Evolutionary conservation across 2,113 vertebrate species (phyloP), one percentile per base, ranked within the genome.

Genomic region (Leptodactylus fuscus): DNA sequence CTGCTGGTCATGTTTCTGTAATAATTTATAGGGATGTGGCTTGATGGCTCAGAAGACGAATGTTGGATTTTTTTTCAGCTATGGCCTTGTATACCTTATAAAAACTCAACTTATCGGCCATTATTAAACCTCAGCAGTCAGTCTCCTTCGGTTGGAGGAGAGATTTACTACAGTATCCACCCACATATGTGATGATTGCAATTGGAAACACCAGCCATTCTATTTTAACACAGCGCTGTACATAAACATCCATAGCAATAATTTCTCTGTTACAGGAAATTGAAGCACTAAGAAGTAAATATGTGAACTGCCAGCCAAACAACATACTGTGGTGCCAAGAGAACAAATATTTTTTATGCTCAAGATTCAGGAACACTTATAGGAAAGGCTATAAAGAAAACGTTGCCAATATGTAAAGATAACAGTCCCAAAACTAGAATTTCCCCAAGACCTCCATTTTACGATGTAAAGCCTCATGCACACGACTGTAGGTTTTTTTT

Each of bases 21-120:
- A 53, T 82, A 82, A 71, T 82, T 82, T 82, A 82, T 82, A 38
- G 81, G 29, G 13, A 48, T 34, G 27, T 36, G 34, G 46, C 67
- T 20, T 71, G 65, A 70, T 36, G 2, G 67, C 81, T 53, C 27
- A n/a, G 3, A 71, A 70, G 46, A 82, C 41, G 46, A 16, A 82
- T 53, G 65, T 41, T 24, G 36, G 22, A 60, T 22, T 58, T 79
- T 78, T 53, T n/a, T 58, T 79, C 76, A 41, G 20, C 49, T 41
- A 11, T 79, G 76, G 76, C 76, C 76, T 79, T 79, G 76, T 58
- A 38, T 34, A 15, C 76, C 51, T 41, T 79, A 58, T 79, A 79
- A 60, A 58, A 79, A 24, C 51, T 41, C 51, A 79, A 79, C 51
- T 41, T 79, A 79, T 79, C 76, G 38, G 12, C 76, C 53, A 79